These are phyloP conservation scores for Ceratosolen fusciceps DNA, from an alignment of 1,140 invertebrate genomes.

Conservation along the genomic window DNA sequence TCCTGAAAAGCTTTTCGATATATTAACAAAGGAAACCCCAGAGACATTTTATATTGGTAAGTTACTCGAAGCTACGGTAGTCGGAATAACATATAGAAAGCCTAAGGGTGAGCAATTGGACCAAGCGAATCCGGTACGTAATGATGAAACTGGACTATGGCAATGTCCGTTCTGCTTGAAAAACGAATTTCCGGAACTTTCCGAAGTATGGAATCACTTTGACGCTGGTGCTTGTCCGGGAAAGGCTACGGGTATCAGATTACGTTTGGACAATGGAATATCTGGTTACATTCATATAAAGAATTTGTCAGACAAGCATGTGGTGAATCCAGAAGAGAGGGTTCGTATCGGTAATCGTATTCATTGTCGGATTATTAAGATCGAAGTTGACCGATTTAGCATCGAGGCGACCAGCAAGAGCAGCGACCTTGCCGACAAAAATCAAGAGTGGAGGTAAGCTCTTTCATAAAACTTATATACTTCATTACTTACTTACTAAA, in stretches of 20 bases:
- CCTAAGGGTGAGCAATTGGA: slow-evolving; percentile 94
- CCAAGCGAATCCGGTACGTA: slow-evolving; percentile 93
- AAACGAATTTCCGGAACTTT: slow-evolving; percentile 94
- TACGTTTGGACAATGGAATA: slow-evolving; percentile 94
- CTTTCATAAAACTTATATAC: no score
- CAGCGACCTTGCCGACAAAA: slow-evolving; percentile 92
- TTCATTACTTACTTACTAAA: no score
- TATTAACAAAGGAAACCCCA: slow-evolving; percentile 96
- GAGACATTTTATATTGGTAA: slow-evolving; percentile 96
- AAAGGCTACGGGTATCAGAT: slow-evolving; percentile 91
- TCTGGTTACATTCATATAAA: slow-evolving; percentile 96
- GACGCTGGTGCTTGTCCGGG: slow-evolving; percentile 96
- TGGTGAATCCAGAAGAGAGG: slow-evolving; percentile 92
- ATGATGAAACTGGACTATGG: slow-evolving; percentile 95
- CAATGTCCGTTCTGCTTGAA: slow-evolving; percentile 98
- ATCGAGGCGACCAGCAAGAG: slow-evolving; percentile 95
- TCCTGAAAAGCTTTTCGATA: slow-evolving; percentile 92
- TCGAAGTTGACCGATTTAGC: slow-evolving; percentile 94
- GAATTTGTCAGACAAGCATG: slow-evolving; percentile 94
- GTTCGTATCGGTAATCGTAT: slow-evolving; percentile 90
- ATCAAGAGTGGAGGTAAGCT: slow-evolving; percentile 89
- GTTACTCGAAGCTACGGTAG: slow-evolving; percentile 83
- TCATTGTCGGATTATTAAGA: slow-evolving; percentile 94
- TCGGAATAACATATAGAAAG: slow-evolving; percentile 86
- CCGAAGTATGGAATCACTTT: slow-evolving; percentile 99